phyloP scores from a whole-genome alignment of 2,797 vertebrate species.

The Bryconaethiops microstoma region DNA sequence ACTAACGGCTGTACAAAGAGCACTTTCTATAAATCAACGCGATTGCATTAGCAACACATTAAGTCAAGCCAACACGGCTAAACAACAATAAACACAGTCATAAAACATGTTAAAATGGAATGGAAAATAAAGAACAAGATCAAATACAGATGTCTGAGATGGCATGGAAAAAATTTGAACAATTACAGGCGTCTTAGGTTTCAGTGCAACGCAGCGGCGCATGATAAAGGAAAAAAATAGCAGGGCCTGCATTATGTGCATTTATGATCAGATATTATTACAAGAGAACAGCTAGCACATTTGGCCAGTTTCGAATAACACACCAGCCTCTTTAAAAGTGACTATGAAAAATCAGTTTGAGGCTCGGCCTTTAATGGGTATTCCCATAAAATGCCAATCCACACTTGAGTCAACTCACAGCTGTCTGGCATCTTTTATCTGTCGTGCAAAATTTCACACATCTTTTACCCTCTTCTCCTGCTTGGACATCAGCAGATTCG shows the following conservation, averaged over 20 bases:
- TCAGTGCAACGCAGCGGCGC: constrained; percentile 23
- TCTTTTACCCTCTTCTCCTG: constrained; percentile 36
- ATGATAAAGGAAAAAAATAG: constrained; percentile 7
- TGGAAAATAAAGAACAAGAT: constrained; percentile 43
- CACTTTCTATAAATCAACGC: constrained; percentile 51
- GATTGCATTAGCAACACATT: constrained; percentile 49
- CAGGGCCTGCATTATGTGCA: constrained; percentile 43
- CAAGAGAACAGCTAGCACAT: constrained; percentile 44
- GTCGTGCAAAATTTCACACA: constrained; percentile 58
- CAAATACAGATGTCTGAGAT: constrained; percentile 44
- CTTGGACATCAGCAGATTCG: constrained; percentile 42
- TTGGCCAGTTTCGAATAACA: constrained; percentile 55
- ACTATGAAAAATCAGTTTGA: constrained; percentile 57
- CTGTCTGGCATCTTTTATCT: constrained; percentile 61
- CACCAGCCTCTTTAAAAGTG: constrained; percentile 41
- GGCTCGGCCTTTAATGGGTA: constrained; percentile 48
- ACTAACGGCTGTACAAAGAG: constrained; percentile 36
- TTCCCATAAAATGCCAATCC: constrained; percentile 58
- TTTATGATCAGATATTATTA: constrained; percentile 59
- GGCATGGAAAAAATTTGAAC: constrained; percentile 34
- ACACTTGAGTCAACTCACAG: constrained; percentile 47
- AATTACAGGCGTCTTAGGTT: constrained; percentile 34
- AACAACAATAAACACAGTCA: constrained; percentile 54
- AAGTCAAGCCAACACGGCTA: constrained; percentile 45
- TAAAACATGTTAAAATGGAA: constrained; percentile 49